phyloP scores from a whole-genome alignment of 2,113 vertebrate genomes.

The Seriola rivoliana region DNA sequence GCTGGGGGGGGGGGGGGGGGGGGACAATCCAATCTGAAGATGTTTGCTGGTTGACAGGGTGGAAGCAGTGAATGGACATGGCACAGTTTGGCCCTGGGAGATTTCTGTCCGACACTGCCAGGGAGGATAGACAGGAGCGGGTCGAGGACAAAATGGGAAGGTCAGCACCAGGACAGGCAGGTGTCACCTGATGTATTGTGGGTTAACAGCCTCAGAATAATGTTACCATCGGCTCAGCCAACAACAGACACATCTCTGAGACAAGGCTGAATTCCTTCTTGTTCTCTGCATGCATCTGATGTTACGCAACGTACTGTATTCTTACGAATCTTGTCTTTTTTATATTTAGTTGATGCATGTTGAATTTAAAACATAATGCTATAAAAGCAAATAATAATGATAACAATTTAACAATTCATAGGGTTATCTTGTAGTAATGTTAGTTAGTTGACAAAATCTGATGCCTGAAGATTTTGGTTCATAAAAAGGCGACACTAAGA shows the following conservation, averaged over 20 bases:
- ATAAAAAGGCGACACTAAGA: not conserved
- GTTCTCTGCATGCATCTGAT: not conserved
- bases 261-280: conserved; percentile 10
- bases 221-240: conserved; percentile 30
- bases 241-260: conserved; percentile 35
- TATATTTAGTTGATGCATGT: not conserved
- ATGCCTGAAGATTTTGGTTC: not conserved
- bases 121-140: conserved; percentile 49
- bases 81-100: conserved; percentile 72
- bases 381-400: not conserved
- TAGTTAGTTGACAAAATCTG: not conserved
- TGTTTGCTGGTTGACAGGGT: conserved; percentile 75
- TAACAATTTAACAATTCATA: not conserved
- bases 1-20: not conserved
- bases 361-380: not conserved
- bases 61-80: conserved; percentile 70
- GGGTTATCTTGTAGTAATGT: too few relatives aligned
- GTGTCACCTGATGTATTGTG: conserved; percentile 72
- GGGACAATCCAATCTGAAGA: conserved; percentile 68
- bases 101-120: conserved; percentile 65
- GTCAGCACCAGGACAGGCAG: conserved; percentile 67
- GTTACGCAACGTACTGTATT: not conserved
- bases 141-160: conserved; percentile 70
- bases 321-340: not conserved
- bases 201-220: conserved; percentile 65